These are phyloP conservation scores for Ridgeia piscesae DNA, from an alignment of 1,140 invertebrate species.

Conservation along the genomic window DNA sequence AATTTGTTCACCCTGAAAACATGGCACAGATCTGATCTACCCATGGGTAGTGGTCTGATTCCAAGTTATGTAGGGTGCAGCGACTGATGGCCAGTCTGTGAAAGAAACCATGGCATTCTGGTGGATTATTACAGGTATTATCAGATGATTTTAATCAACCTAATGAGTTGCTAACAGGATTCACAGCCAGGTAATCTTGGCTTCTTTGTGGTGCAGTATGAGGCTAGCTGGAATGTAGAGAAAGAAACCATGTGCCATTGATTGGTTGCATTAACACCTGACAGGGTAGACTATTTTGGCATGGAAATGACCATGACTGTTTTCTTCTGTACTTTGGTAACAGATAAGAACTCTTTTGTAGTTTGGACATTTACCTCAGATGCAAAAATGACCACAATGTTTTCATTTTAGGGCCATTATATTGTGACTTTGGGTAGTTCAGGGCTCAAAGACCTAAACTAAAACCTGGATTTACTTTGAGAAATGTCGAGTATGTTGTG, in stretches of 20 bases:
- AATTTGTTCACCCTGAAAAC: not conserved
- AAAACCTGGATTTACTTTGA: not conserved
- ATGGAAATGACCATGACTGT: not conserved
- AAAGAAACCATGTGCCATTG: no score
- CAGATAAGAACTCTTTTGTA: not conserved
- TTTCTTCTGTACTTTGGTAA: not conserved
- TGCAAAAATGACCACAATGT: not conserved
- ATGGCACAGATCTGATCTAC: not conserved
- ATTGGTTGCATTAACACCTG: no score
- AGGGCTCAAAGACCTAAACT: not conserved
- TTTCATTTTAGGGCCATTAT: not conserved
- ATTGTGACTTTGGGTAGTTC: not conserved
- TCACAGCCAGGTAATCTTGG: not conserved
- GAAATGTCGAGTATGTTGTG: not conserved
- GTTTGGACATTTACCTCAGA: no score
- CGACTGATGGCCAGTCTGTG: not conserved
- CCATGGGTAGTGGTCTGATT: not conserved
- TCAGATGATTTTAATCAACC: not conserved
- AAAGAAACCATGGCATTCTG: not conserved
- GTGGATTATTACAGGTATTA: not conserved
- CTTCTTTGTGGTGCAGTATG: not conserved
- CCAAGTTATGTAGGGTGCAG: not conserved
- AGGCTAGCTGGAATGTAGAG: not conserved
- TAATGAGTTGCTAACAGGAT: not conserved
- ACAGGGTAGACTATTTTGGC: not conserved